phyloP scores from a whole-genome alignment of 2,888 invertebrate genomes.

The Villa cingulata region DNA sequence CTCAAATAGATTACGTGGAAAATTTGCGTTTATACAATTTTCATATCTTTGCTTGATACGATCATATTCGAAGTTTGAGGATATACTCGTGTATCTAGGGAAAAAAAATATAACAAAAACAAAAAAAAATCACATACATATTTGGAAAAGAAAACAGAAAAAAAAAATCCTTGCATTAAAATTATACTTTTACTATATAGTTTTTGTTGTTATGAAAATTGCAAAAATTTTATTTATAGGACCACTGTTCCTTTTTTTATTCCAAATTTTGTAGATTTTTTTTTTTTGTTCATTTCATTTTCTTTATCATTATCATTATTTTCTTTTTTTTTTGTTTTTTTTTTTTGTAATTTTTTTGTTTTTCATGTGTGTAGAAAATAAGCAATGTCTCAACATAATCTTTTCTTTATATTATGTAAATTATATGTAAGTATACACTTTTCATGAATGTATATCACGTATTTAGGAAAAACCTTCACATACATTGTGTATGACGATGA shows the following conservation, averaged over 20 bases:
- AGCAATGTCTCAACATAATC: no score
- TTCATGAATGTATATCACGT: constrained; percentile 12
- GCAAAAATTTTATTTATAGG: not conserved
- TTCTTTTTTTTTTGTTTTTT: no score
- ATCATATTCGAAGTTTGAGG: constrained; percentile 1
- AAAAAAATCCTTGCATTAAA: constrained; percentile 1
- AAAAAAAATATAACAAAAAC: not conserved
- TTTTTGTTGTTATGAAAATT: not conserved
- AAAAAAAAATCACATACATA: not conserved
- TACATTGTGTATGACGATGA: constrained; percentile 4
- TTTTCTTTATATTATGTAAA: no score
- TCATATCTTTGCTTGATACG: not conserved
- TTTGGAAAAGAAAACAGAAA: no score
- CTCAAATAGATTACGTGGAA: constrained; percentile 15
- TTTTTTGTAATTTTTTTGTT: no score
- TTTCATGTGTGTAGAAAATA: no score
- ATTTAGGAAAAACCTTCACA: constrained; percentile 2
- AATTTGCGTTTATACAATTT: constrained; percentile 10
- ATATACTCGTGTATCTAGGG: not conserved
- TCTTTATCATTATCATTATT: no score
- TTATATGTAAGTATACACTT: not conserved
- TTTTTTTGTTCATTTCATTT: no score
- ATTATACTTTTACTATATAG: not conserved
- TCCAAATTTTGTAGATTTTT: no score
- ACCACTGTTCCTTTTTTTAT: no score